Percentiles rank a stretch among this genome's conserved stretches.
phyloP scores from a whole-genome alignment of 2,888 invertebrate species.

The Parnassius glacialis region DNA sequence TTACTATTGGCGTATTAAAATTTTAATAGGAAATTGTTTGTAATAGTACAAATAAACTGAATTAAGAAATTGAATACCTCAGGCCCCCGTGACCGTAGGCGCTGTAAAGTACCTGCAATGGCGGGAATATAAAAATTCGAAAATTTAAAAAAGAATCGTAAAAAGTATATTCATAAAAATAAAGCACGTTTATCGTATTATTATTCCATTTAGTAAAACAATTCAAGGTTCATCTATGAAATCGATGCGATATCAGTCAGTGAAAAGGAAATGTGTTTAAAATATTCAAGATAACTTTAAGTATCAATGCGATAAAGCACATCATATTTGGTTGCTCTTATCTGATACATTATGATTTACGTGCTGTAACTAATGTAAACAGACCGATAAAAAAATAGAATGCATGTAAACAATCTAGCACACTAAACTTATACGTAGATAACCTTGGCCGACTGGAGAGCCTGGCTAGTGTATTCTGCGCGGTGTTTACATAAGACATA shows the following conservation, averaged over 20 bases:
- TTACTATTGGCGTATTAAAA: slow-evolving; percentile 34
- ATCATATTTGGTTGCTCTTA: slow-evolving; percentile 22
- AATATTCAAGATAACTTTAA: slow-evolving; percentile 37
- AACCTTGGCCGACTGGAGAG: slow-evolving; percentile 65
- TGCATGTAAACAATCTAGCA: slow-evolving; percentile 48
- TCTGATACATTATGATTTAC: slow-evolving; percentile 20
- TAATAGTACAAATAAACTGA: too few relatives aligned
- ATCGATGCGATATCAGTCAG: not conserved
- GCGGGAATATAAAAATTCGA: too few relatives aligned
- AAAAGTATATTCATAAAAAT: too few relatives aligned
- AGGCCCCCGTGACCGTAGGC: too few relatives aligned
- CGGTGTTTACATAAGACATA: slow-evolving; percentile 57
- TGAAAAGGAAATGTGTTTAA: slow-evolving; percentile 29
- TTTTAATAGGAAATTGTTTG: too few relatives aligned
- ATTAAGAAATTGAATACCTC: too few relatives aligned
- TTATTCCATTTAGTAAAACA: not conserved
- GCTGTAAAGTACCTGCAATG: too few relatives aligned
- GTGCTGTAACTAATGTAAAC: slow-evolving; percentile 38
- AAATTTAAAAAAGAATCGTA: too few relatives aligned
- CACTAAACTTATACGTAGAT: slow-evolving; percentile 39
- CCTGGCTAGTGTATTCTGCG: slow-evolving; percentile 57
- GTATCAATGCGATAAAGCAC: slow-evolving; percentile 19
- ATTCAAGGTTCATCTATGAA: not conserved
- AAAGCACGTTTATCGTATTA: not conserved
- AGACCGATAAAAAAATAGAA: slow-evolving; percentile 35